Percentiles rank a stretch among this genome's conserved stretches.
Evolutionary conservation across 2,797 vertebrate genomes (phyloP).

Genomic region (Alosa sapidissima): DNA sequence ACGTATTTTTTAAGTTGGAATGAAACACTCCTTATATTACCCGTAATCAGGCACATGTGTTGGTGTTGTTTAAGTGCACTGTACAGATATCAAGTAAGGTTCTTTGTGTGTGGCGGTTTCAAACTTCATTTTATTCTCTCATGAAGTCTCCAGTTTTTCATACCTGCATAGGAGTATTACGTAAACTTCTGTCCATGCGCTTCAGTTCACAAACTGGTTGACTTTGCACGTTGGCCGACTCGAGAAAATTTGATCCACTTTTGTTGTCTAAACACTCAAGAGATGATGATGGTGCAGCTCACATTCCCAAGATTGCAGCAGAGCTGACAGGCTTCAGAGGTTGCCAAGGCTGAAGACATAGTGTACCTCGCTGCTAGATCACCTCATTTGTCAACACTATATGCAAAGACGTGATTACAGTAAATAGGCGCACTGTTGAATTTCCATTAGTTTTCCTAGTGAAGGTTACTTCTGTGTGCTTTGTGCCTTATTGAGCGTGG

Average conservation of each 20-base stretch:
- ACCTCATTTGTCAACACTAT: neutral
- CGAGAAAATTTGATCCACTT: slow-evolving; percentile 7
- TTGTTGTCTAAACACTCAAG: neutral
- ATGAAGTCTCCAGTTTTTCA: neutral
- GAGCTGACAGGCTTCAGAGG: neutral
- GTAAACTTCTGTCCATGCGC: neutral
- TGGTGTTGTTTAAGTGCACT: neutral
- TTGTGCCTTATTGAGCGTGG: neutral
- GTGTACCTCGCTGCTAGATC: neutral
- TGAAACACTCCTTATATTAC: neutral
- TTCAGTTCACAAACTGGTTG: neutral
- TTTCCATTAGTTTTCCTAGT: neutral
- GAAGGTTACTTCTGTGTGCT: neutral
- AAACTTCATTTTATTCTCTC: neutral
- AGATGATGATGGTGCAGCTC: neutral
- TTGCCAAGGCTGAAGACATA: neutral
- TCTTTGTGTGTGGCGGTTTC: neutral
- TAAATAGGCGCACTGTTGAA: neutral
- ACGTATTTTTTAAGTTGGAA: neutral
- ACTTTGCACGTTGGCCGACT: neutral
- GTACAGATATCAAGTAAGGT: neutral
- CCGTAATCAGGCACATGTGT: neutral
- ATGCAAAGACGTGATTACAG: neutral
- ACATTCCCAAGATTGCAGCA: neutral
- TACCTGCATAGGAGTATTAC: neutral